Percentiles rank a stretch among this genome's conserved stretches.
Conservation (phyloP, 2,113 vertebrate genomes). For the Gyps fulvus region DNA sequence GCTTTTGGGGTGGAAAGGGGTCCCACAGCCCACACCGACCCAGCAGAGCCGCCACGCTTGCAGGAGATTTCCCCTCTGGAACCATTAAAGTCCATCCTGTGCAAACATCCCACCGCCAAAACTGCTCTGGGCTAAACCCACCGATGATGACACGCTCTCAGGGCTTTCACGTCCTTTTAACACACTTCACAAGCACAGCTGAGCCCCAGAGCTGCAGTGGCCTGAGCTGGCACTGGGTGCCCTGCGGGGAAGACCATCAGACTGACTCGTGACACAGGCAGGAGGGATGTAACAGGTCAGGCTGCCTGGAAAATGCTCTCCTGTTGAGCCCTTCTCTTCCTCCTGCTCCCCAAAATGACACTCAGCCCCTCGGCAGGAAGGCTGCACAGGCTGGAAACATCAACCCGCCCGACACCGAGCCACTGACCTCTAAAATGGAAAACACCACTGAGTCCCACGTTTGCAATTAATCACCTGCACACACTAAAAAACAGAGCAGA, state of each 20-base stretch:
- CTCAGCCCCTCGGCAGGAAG: not conserved
- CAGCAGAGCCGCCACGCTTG: accelerated
- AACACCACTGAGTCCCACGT: accelerated
- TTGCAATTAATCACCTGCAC: not conserved
- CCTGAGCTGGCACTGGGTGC: not conserved
- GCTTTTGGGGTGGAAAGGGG: not conserved
- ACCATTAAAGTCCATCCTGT: not conserved
- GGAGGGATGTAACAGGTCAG: not conserved
- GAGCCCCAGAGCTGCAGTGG: accelerated
- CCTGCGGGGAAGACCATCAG: not conserved
- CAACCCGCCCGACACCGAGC: accelerated
- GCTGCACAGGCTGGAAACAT: not conserved
- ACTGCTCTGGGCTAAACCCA: not conserved
- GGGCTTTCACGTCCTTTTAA: not conserved
- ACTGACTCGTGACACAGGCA: not conserved
- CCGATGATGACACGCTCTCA: accelerated
- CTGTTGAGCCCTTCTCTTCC: not conserved
- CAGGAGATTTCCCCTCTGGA: not conserved
- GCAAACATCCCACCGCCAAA: not conserved
- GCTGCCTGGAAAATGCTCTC: not conserved
- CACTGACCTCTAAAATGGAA: not conserved
- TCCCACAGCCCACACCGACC: accelerated
- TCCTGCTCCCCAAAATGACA: not conserved
- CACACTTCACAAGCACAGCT: not conserved
- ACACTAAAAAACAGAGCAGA: not conserved